Conservation (phyloP, 2,113 vertebrate genomes). For the Taxidea taxus region DNA sequence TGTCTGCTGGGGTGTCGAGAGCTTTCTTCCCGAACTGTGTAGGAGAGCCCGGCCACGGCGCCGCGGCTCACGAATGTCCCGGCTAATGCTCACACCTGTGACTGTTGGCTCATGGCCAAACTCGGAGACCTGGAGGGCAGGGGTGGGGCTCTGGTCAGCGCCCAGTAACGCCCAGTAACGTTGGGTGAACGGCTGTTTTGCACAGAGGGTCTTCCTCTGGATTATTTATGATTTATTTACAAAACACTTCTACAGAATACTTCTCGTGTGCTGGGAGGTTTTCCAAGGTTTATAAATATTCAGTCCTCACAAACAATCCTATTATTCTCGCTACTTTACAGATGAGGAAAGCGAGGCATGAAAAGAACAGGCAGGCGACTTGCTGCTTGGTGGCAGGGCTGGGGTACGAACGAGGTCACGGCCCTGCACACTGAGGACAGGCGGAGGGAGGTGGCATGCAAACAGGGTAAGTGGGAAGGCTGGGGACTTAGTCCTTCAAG, state of each 20-base stretch:
- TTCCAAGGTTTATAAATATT: not conserved
- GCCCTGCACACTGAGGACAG: not conserved
- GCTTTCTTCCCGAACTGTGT: not conserved
- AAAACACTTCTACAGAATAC: slow-evolving; percentile 5
- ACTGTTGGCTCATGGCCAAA: not conserved
- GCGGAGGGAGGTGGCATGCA: not conserved
- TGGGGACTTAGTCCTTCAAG: not conserved
- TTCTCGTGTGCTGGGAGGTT: not conserved
- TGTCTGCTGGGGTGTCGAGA: not conserved
- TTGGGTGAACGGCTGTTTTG: not conserved
- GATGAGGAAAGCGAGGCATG: not conserved
- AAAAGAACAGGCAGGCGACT: not conserved
- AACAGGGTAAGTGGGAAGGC: not conserved
- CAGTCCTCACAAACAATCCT: not conserved
- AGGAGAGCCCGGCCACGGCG: not conserved
- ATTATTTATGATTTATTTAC: slow-evolving; percentile 22
- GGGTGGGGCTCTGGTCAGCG: not conserved
- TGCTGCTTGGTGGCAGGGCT: not conserved
- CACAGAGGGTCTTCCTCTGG: not conserved
- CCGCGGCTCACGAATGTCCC: not conserved
- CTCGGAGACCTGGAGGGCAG: not conserved
- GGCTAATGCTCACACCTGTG: not conserved
- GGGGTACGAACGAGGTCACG: not conserved
- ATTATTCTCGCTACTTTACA: not conserved
- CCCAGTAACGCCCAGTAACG: not conserved